These are phyloP conservation scores for Diorhabda elongata DNA, from an alignment of 1,140 invertebrate species.

Conservation along the genomic window DNA sequence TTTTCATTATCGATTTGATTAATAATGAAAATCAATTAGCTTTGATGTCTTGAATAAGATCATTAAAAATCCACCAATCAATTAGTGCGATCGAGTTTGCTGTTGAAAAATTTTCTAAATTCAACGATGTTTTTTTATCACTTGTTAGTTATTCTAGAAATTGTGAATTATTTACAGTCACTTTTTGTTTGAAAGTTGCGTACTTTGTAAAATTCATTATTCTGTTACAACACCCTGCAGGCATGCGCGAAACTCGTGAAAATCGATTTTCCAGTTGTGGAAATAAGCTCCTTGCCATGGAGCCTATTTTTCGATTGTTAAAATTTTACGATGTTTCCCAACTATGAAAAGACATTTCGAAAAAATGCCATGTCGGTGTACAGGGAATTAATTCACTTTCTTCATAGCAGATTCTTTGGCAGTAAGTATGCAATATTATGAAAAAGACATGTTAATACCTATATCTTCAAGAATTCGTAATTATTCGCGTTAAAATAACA, in stretches of 20 bases:
- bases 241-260: constrained; percentile 12
- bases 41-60: no score
- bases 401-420: constrained; percentile 20
- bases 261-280: constrained; percentile 18
- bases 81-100: no score
- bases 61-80: no score
- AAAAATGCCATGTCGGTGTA: constrained; percentile 21
- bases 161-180: not conserved
- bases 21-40: no score
- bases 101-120: no score
- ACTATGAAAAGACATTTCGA: constrained; percentile 6
- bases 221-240: no score
- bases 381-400: constrained; percentile 16
- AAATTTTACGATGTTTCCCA: not conserved
- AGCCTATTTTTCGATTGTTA: constrained; percentile 1
- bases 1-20: no score
- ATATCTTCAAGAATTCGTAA: not conserved
- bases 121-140: no score
- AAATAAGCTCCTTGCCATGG: constrained; percentile 15
- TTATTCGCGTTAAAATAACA: not conserved
- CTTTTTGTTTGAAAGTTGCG: not conserved
- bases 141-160: no score
- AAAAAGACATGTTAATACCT: not conserved
- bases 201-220: no score
- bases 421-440: constrained; percentile 18